Conservation (phyloP, 2,888 invertebrate genomes). For the Brassicogethes aeneus region DNA sequence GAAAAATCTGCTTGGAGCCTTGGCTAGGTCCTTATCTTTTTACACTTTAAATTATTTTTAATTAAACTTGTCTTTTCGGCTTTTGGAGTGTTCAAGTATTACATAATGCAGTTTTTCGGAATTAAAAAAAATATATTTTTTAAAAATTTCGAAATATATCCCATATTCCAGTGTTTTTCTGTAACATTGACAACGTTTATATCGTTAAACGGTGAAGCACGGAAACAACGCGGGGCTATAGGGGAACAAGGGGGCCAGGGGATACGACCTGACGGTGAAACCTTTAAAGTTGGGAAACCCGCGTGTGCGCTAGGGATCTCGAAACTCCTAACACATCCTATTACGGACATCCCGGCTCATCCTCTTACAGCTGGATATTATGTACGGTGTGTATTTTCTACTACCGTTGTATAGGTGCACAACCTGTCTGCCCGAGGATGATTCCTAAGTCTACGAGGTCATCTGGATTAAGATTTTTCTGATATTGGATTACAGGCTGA, state of each 20-base stretch:
- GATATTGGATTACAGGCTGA: not conserved
- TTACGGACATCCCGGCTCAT: constrained; percentile 38
- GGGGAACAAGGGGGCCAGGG: not conserved
- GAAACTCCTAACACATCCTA: constrained; percentile 34
- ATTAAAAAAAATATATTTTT: no score
- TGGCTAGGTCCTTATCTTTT: no score
- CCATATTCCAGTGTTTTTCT: no score
- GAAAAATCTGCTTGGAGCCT: no score
- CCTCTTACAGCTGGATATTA: constrained; percentile 27
- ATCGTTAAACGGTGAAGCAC: no score
- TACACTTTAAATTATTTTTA: no score
- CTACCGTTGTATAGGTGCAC: not conserved
- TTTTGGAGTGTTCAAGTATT: no score
- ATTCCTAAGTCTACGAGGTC: not conserved
- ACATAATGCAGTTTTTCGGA: no score
- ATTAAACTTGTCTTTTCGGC: no score
- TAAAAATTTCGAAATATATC: no score
- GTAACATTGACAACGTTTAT: no score
- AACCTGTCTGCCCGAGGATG: not conserved
- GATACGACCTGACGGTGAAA: constrained; percentile 19
- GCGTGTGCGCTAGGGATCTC: constrained; percentile 31
- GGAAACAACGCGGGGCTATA: no score
- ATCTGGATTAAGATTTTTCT: not conserved
- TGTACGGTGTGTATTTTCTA: not conserved
- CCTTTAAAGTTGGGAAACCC: constrained; percentile 35